Evolutionary conservation across 37 sponge, comb jelly and placozoan genomes (phyloP), one percentile per base, ranked within the genome.

Genomic region (Chondrilla cf. caribensis): DNA sequence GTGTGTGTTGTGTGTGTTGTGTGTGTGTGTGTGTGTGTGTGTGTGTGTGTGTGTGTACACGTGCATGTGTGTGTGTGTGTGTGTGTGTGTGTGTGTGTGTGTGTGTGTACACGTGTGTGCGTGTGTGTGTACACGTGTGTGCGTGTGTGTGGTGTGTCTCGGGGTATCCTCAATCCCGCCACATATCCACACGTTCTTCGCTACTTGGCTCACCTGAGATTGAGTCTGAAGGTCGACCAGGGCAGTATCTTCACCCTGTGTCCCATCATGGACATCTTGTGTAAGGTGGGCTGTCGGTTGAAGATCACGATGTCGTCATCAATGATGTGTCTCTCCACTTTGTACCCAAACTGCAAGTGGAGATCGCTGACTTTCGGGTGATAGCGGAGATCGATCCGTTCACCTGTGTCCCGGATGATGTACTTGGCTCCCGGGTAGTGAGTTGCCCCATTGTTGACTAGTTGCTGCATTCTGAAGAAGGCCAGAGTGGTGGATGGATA

Each of bases 181-280:
- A 62, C 64, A 62, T 22, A 62, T 22, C 6, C 64, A 62, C 64
- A 57, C 21, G 80, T 19, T 11, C 54, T n/a, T n/a, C n/a, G n/a
- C n/a, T n/a, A n/a, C n/a, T n/a, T n/a, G n/a, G n/a, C n/a, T n/a
- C n/a, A 94, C 94, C 94, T 91, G 71, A 97, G 93, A 59, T 97
- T 97, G 54, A 97, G 82, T 72, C 99, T 86, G 75, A 99, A 96
- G n/a, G 99, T 99, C 4, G 99, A 99, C 95, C 95, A 99, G 2
- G 99, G 99, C 22, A 99, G 87, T 35, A 96, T 93, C 85, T 93
- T 96, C 55, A 99, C 93, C 11, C 95, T 86, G 83, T 99, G 99
- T 22, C 97, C 97, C 99, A 99, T 99, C 99, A 99, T 99, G 78
- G 93, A 91, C 99, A 99, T 99, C 82, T 95, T 96, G 89, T 99